A percentile compares a stretch with the other conserved stretches of the same genome.
Evolutionary conservation across 1,140 invertebrate genomes (phyloP).

Genomic region (Philaenus spumarius): DNA sequence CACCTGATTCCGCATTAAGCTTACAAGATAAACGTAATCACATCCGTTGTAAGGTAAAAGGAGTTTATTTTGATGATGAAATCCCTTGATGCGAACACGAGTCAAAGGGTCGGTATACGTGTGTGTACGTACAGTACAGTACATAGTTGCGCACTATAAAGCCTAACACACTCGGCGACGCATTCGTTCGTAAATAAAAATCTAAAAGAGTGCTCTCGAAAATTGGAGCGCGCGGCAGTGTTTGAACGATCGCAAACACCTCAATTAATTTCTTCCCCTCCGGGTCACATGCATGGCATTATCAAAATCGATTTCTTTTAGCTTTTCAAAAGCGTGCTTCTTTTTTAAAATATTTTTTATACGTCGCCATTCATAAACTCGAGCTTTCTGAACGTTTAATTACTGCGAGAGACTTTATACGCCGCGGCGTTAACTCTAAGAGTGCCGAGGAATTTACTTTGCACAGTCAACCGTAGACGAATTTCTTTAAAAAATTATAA

Average conservation of each 20-base stretch:
- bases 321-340: conserved; percentile 5
- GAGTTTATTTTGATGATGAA: background rate
- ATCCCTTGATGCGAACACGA: background rate
- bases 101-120: background rate
- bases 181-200: conserved; percentile 1
- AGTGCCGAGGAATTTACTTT: background rate
- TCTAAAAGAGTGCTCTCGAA: background rate
- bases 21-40: no score
- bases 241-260: conserved; percentile 15
- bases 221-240: background rate
- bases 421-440: no score
- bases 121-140: background rate
- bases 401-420: background rate
- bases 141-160: conserved; percentile 1
- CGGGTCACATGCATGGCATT: conserved; percentile 20
- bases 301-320: conserved; percentile 21
- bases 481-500: background rate
- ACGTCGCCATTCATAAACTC: no score
- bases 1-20: no score
- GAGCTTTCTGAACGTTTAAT: background rate
- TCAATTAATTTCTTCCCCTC: conserved; percentile 22
- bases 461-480: background rate
- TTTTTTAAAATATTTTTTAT: conserved; percentile 1
- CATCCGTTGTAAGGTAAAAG: no score
- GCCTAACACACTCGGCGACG: background rate